These are phyloP conservation scores for Gymnothorax javanicus DNA, from an alignment of 2,797 vertebrate species.

Conservation along the genomic window DNA sequence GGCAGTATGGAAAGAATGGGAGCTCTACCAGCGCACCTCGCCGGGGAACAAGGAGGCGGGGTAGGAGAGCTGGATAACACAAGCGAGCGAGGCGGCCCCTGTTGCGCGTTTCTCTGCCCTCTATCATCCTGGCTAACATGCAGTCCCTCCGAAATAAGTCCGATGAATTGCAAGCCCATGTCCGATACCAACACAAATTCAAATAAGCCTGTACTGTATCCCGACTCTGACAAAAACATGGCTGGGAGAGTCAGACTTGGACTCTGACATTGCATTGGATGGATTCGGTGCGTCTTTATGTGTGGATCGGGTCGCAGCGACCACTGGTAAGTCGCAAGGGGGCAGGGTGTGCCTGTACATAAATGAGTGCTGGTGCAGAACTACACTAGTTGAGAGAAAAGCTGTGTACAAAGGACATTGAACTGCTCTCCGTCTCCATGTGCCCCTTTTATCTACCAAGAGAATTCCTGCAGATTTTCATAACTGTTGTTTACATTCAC, in stretches of 20 bases:
- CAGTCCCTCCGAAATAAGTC: neutral
- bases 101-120: neutral
- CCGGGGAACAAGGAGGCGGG: too few species aligned
- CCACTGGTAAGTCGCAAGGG: constrained; percentile 1
- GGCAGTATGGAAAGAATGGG: too few species aligned
- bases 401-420: constrained; percentile 3
- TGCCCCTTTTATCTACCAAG: neutral
- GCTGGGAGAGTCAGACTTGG: constrained; percentile 4
- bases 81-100: too few species aligned
- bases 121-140: neutral
- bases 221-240: constrained; percentile 12
- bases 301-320: neutral
- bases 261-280: neutral
- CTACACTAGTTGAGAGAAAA: constrained; percentile 17
- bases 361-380: constrained; percentile 12
- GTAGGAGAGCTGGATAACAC: too few species aligned
- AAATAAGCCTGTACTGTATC: neutral
- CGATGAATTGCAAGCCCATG: neutral
- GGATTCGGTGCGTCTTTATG: neutral
- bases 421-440: constrained; percentile 13
- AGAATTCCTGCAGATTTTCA: neutral
- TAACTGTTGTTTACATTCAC: neutral
- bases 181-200: neutral
- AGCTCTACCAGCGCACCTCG: too few species aligned
- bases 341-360: constrained; percentile 4